Percentiles rank a stretch among this genome's conserved stretches.
These are phyloP conservation scores for Ditylenchus dipsaci DNA, from an alignment of 1,140 invertebrate genomes.

Conservation along the genomic window DNA sequence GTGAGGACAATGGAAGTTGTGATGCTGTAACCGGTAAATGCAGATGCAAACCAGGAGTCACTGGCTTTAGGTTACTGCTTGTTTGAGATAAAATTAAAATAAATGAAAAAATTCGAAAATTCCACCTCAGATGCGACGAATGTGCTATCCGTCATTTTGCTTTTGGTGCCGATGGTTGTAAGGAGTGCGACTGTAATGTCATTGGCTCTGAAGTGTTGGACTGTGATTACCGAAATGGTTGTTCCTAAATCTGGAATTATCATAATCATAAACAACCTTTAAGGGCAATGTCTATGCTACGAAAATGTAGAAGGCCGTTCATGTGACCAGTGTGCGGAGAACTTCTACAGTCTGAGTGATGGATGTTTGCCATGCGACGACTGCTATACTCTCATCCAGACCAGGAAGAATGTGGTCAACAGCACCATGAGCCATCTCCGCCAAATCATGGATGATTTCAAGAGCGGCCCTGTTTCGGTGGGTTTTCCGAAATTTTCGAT, in stretches of 20 bases:
- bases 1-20: conserved; percentile 72
- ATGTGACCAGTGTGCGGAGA: conserved; percentile 77
- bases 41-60: conserved; percentile 76
- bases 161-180: conserved; percentile 69
- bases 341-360: conserved; percentile 29
- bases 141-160: conserved; percentile 81
- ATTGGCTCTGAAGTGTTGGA: conserved; percentile 39
- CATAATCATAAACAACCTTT: neutral
- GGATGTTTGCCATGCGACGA: conserved; percentile 42
- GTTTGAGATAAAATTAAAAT: neutral
- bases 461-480: conserved; percentile 45
- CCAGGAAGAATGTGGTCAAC: conserved; percentile 23
- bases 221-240: conserved; percentile 46
- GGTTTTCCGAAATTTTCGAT: conserved; percentile 10
- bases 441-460: conserved; percentile 45
- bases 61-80: neutral
- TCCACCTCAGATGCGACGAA: conserved; percentile 71
- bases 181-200: conserved; percentile 48
- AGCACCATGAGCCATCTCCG: conserved; percentile 28
- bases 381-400: conserved; percentile 42
- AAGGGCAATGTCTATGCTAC: conserved; percentile 77
- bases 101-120: conserved; percentile 60
- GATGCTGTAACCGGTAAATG: conserved; percentile 72
- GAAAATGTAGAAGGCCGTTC: conserved; percentile 86
- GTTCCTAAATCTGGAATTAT: neutral